A percentile compares a stretch with the other conserved stretches of the same genome.
Evolutionary conservation across 2,797 vertebrate species (phyloP).

Genomic region (Alcedo quadribrachys): DNA sequence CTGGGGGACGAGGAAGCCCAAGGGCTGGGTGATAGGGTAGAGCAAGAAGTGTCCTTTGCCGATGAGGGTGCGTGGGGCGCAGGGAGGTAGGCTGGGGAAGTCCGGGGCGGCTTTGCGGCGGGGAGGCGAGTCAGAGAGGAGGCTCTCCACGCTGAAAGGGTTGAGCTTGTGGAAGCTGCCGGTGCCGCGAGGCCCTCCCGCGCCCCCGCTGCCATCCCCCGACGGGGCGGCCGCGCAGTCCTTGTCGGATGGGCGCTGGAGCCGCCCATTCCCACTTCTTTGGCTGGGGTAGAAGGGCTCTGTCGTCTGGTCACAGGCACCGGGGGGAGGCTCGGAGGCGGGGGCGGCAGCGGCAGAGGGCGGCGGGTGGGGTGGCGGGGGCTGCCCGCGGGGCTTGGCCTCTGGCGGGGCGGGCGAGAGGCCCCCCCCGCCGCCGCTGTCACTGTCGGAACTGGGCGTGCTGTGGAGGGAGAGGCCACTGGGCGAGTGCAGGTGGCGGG

Average conservation of each 20-base stretch:
- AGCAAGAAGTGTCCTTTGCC: slow-evolving; percentile 96
- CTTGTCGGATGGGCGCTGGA: slow-evolving; percentile 83
- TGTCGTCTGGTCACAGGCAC: slow-evolving; percentile 76
- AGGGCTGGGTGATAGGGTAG: slow-evolving; percentile 95
- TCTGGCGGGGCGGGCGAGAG: slow-evolving; percentile 81
- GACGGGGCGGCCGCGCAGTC: slow-evolving; percentile 80
- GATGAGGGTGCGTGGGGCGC: slow-evolving; percentile 88
- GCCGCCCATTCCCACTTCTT: slow-evolving; percentile 74
- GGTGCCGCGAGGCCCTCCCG: slow-evolving; percentile 77
- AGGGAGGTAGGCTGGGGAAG: slow-evolving; percentile 85
- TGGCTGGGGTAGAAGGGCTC: slow-evolving; percentile 73
- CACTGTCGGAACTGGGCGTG: slow-evolving; percentile 95
- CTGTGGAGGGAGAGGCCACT: slow-evolving; percentile 90
- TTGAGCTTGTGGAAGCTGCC: slow-evolving; percentile 88
- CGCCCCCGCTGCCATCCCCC: slow-evolving; percentile 62
- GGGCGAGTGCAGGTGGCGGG: slow-evolving; percentile 81
- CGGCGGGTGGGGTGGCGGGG: slow-evolving; percentile 41
- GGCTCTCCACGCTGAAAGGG: slow-evolving; percentile 96
- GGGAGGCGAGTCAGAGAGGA: slow-evolving; percentile 92
- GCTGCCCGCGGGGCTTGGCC: slow-evolving; percentile 78
- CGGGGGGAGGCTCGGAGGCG: slow-evolving; percentile 80
- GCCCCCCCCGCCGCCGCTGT: slow-evolving; percentile 90
- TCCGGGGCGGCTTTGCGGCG: slow-evolving; percentile 88
- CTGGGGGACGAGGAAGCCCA: slow-evolving; percentile 96
- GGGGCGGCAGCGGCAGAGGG: background rate